Base-by-base conservation (phyloP, 1,140 invertebrate species). In the Batillaria attramentaria region DNA sequence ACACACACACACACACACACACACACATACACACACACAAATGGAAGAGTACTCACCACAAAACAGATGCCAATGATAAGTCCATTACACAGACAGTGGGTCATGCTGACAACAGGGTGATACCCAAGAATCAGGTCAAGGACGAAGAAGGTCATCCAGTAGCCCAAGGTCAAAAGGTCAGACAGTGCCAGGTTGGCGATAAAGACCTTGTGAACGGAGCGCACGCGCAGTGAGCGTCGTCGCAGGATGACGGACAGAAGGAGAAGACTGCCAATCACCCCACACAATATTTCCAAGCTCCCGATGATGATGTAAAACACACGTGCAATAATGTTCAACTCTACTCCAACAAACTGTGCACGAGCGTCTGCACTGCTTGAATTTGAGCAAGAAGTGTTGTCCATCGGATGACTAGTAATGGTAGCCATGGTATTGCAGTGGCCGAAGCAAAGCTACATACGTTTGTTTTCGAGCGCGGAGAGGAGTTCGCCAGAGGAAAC, bases 111-210 rank as follows among this genome's bases (percentile, higher is more conserved):
- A 13, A 72, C 43, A 20, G 70, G 70, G 24, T 72, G 24, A 35
- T 54, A 54, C 31, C 43, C 43, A 41, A 72, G 28, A 50, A 35
- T 50, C 4, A 72, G 70, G 70, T 72, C 70, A 43, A 72, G 70
- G 70, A 72, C 70, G 42, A 72, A 72, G 43, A 72, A 72, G 42
- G 46, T 33, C 20, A 72, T 43, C 70, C 70, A 70, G 68, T 70
- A 70, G 33, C 68, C 68, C 37, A 70, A 42, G 6, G 68, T 41
- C 35, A 70, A 41, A 10, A 72, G 24, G 43, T 72, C 70, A n/a
- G 70, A 31, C 70, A 72, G 28, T 16, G 70, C 42, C 0, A 72
- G 43, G 70, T 46, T 72, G 42, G 42, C 70, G 20, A 72, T 54
- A 20, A 72, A 72, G 6, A 72, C n/a, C 20, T 50, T 72, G 43